Conservation (phyloP, 2,888 invertebrate species). For the Brachynemurus nebulosus region DNA sequence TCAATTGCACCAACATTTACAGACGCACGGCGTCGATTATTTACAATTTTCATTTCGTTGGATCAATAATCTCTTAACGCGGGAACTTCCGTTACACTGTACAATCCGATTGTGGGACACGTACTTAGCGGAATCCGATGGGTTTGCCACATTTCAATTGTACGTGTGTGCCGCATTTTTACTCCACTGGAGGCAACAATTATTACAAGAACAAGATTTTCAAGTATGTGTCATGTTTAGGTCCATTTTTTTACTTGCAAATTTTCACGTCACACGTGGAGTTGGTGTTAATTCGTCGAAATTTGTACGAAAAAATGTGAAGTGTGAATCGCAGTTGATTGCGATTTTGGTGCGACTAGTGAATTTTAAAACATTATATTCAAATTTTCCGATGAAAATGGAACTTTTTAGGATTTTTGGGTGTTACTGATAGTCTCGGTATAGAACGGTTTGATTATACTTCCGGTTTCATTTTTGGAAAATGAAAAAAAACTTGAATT, state of each 20-base stretch:
- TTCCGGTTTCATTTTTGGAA: too few species aligned
- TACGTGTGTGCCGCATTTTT: constrained; percentile 99
- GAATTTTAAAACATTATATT: too few species aligned
- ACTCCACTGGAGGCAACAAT: constrained; percentile 79
- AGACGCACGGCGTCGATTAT: constrained; percentile 89
- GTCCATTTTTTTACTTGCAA: background rate
- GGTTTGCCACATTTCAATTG: constrained; percentile 92
- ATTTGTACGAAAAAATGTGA: too few species aligned
- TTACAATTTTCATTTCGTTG: constrained; percentile 98
- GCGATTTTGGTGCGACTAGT: too few species aligned
- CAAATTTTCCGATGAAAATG: too few species aligned
- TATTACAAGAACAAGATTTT: constrained; percentile 88
- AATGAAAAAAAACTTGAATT: too few species aligned
- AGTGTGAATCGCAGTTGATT: too few species aligned
- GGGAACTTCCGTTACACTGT: constrained; percentile 92
- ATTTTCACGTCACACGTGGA: background rate
- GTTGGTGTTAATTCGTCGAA: background rate
- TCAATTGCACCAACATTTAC: constrained; percentile 82
- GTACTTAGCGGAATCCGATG: constrained; percentile 90
- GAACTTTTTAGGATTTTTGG: too few species aligned
- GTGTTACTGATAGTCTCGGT: too few species aligned
- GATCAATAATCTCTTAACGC: constrained; percentile 98
- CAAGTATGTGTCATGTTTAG: constrained; percentile 44
- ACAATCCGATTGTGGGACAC: constrained; percentile 99
- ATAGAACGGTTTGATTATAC: too few species aligned